Evolutionary conservation across 1,140 invertebrate species (phyloP), one percentile per base, ranked within the genome.

Genomic region (Cotesia vestalis): DNA sequence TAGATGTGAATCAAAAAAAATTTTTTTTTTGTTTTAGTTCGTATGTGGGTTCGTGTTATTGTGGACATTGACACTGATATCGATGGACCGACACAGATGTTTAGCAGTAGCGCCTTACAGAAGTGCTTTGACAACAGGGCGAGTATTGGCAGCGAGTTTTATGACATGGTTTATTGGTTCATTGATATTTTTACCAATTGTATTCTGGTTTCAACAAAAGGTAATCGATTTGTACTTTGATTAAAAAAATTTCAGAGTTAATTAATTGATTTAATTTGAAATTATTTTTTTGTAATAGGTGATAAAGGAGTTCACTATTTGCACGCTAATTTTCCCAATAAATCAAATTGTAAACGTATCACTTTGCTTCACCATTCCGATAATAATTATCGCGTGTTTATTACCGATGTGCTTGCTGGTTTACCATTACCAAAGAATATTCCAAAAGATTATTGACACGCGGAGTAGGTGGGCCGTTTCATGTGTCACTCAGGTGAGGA

Each of bases 21-120:
- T 52, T 64, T 77, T 76, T 76, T 59, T 87, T 27, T 27, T 1
- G 27, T 27, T 86, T 9, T 85, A 91, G 90, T 89, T 90, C 67
- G 89, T 90, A 0, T 90, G 89, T 72, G 89, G 89, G 8, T 89
- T 90, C 62, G 89, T 90, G 8, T 81, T 91, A 4, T 83, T 91
- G 6, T 91, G 90, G 90, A 90, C 89, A 3, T 77, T 91, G 40
- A 89, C 89, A 3, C 79, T 90, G 17, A 90, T 91, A 79, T 89
- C 88, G 59, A 88, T 90, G 79, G 90, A 90, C 78, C 82, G 90
- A 40, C 85, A 90, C 73, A 83, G 87, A 36, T 91, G 90, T 77
- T 85, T 91, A 60, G 88, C 88, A 3, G 84, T 89, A 27, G 87
- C 89, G 27, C 89, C 89, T 11, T 90, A 90, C 75, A 85, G 89